Base-by-base conservation (phyloP, 2,797 vertebrate species). In the Peromyscus eremicus region DNA sequence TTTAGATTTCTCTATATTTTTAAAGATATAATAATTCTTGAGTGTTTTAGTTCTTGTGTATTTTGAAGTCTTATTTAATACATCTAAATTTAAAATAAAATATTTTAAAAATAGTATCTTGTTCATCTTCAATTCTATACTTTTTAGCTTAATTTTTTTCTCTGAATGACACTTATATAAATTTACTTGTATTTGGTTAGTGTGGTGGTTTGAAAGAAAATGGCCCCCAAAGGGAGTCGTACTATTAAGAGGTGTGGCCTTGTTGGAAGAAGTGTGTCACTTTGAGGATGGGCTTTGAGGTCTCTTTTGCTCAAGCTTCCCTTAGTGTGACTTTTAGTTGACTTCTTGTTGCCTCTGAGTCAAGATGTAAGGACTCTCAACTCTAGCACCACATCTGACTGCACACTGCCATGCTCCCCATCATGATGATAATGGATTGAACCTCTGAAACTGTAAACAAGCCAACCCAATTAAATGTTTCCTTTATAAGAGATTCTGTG, bases 1-100 rank as follows among this genome's bases (percentile, higher is more conserved):
- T 90, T 70, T 73, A 12, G 10, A 84, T 89, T 76, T 96, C 16
- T 83, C 46, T n/a, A 79, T 83, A 85, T 96, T 91, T 89, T 87
- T 90, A 1, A 0, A 70, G 32, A 86, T 87, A 43, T 49, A 49
- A 71, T 76, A 83, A 75, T 83, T 95, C 14, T 60, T 79, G 17
- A 10, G 46, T 83, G 52, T 37, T 92, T 57, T 62, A 83, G n/a
- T 87, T 96, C 5, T 79, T 92, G 6, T 73, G 17, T 73, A 92
- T 87, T 92, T 89, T 93, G 40, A 96, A 91, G 19, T 77, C 37
- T 64, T 88, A 70, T 57, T 91, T 46, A 2, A 86, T 66, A 85
- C 0, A 91, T 29, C 2, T 49, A 95, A 70, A 21, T 86, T 73
- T 79, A 91, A 94, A 97, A 87, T 76, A 80, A 29, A 46, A 46